Percentiles rank a stretch among this genome's conserved stretches.
These are phyloP conservation scores for Drosophila colorata DNA, from an alignment of 2,888 invertebrate species.

Conservation along the genomic window DNA sequence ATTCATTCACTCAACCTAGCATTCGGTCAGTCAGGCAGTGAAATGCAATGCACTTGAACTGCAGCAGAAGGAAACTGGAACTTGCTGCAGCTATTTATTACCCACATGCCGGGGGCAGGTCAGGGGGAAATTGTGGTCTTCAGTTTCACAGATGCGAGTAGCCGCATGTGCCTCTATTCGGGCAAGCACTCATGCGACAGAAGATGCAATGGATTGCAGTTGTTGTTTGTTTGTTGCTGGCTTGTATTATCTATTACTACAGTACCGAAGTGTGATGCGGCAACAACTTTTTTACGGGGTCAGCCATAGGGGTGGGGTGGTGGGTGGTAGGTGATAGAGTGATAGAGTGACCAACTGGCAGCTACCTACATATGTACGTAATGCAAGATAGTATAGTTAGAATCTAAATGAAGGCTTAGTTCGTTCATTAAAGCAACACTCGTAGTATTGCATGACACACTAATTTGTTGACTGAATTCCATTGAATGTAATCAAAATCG, in stretches of 20 bases:
- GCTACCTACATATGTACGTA: neutral
- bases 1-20: constrained; percentile 38
- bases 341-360: neutral
- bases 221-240: constrained; percentile 47
- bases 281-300: neutral
- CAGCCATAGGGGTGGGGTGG: neutral
- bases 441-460: neutral
- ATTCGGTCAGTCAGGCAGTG: constrained; percentile 56
- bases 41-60: constrained; percentile 54
- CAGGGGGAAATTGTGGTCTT: neutral
- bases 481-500: neutral
- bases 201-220: constrained; percentile 74
- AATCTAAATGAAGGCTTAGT: neutral
- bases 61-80: constrained; percentile 43
- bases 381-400: neutral
- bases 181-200: constrained; percentile 66
- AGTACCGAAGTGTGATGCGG: constrained; percentile 17
- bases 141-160: constrained; percentile 27
- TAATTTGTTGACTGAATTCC: neutral
- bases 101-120: constrained; percentile 26
- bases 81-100: constrained; percentile 59
- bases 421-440: neutral
- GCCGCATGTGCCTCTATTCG: constrained; percentile 48
- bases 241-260: constrained; percentile 23
- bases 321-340: no score